Conservation (phyloP, 2,797 vertebrate species). For the Urosaurus nigricauda region DNA sequence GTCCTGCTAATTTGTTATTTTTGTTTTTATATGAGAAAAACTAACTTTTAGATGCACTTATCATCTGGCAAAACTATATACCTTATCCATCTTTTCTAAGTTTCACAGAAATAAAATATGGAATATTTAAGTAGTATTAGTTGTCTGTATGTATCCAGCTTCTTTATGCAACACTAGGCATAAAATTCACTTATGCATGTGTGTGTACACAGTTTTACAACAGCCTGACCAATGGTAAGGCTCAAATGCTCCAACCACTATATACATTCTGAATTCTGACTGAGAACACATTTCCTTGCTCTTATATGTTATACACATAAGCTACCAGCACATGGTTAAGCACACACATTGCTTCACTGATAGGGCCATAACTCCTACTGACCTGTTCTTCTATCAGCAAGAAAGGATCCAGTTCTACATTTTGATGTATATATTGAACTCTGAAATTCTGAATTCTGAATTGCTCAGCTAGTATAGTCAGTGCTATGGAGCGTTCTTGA, state of each 20-base stretch:
- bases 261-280: background rate
- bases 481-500: too few relatives aligned
- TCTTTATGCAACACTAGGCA: background rate
- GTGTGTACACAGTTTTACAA: background rate
- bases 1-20: too few relatives aligned
- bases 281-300: background rate
- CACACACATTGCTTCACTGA: background rate
- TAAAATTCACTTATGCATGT: background rate
- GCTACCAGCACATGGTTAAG: background rate
- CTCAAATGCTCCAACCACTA: background rate
- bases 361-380: background rate
- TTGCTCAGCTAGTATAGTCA: too few relatives aligned
- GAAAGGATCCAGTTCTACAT: background rate
- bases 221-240: background rate
- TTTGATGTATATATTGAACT: background rate
- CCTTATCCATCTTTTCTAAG: background rate
- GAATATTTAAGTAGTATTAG: rapidly evolving
- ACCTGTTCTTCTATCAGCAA: background rate
- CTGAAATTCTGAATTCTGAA: background rate
- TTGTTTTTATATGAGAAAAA: too few relatives aligned
- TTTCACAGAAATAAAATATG: background rate
- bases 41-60: background rate
- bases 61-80: rapidly evolving
- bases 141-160: background rate
- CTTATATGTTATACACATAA: background rate